phyloP scores from a whole-genome alignment of 2,113 vertebrate species.

The Ceyx melanurus region DNA sequence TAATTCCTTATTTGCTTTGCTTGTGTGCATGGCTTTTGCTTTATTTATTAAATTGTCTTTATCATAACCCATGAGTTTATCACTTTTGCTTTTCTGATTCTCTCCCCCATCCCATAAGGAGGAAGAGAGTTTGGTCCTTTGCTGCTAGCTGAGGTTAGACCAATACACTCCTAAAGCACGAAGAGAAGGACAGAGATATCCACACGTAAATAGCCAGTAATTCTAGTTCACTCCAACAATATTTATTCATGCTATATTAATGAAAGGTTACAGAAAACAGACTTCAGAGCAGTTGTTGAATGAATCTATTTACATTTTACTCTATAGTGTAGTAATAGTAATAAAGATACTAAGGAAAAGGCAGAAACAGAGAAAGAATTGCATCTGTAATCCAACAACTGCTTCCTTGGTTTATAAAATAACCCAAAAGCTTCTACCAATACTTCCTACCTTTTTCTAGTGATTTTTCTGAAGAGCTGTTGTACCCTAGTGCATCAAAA shows the following conservation, averaged over 20 bases:
- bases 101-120: neutral
- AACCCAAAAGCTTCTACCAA: neutral
- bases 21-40: neutral
- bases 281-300: neutral
- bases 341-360: neutral
- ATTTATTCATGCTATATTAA: neutral
- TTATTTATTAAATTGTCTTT: neutral
- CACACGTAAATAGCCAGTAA: neutral
- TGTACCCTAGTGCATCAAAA: neutral
- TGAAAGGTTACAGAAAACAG: neutral
- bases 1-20: neutral
- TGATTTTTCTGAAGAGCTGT: neutral
- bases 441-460: neutral
- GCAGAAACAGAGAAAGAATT: neutral
- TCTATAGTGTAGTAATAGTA: neutral
- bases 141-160: neutral
- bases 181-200: neutral
- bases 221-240: neutral
- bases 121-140: neutral
- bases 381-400: neutral
- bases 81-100: neutral
- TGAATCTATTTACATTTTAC: neutral
- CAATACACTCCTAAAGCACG: neutral
- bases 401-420: neutral
- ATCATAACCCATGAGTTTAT: neutral